Evolutionary conservation across 2,113 vertebrate genomes (phyloP).

Genomic region (Megaleporinus macrocephalus): DNA sequence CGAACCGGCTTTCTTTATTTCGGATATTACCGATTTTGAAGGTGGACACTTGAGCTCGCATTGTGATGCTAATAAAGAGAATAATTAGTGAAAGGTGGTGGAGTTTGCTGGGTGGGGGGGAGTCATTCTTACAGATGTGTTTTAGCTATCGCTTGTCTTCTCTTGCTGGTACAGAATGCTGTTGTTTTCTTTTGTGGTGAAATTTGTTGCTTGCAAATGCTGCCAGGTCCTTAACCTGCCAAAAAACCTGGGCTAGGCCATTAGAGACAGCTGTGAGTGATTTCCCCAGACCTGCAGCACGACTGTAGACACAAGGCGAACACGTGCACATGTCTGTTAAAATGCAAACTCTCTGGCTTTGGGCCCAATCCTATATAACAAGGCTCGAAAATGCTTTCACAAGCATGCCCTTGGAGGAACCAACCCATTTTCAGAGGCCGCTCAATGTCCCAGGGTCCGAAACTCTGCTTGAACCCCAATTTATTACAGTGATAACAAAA

Average conservation of each 20-base stretch:
- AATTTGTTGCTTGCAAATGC: slow-evolving; percentile 39
- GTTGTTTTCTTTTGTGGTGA: slow-evolving; percentile 45
- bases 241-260: slow-evolving; percentile 39
- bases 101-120: neutral
- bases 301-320: slow-evolving; percentile 60
- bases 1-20: neutral
- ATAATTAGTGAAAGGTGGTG: neutral
- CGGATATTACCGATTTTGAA: neutral
- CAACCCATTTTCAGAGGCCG: slow-evolving; percentile 47
- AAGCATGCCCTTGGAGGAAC: slow-evolving; percentile 51
- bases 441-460: neutral
- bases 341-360: slow-evolving; percentile 56
- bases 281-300: slow-evolving; percentile 63
- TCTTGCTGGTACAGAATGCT: slow-evolving; percentile 37
- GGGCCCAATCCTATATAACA: slow-evolving; percentile 63
- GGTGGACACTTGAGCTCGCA: neutral
- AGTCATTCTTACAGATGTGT: slow-evolving; percentile 10
- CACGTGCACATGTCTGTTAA: slow-evolving; percentile 62
- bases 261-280: slow-evolving; percentile 64
- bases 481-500: slow-evolving; percentile 40
- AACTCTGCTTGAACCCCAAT: slow-evolving; percentile 16
- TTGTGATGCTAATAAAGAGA: slow-evolving; percentile 1
- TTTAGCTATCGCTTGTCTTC: slow-evolving; percentile 11
- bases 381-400: slow-evolving; percentile 48
- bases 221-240: slow-evolving; percentile 46